phyloP scores from a whole-genome alignment of 2,888 invertebrate genomes.

The Limnephilus marmoratus region DNA sequence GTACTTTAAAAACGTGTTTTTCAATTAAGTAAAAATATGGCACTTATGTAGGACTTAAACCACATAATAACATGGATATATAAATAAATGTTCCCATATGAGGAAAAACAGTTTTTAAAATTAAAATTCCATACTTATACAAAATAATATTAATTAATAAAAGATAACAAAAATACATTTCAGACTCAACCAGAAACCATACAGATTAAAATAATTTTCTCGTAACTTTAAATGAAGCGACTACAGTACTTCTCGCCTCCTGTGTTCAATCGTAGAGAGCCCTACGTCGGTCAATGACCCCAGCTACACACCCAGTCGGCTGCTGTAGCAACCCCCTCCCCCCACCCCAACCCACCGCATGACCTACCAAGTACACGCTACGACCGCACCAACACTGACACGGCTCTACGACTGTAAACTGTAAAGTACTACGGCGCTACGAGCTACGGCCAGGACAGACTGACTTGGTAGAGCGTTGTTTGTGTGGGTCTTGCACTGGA shows the following conservation, averaged over 20 bases:
- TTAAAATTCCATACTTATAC: background rate
- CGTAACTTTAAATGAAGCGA: background rate
- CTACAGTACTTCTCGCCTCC: background rate
- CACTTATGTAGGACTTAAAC: background rate
- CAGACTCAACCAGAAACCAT: background rate
- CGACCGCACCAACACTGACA: constrained; percentile 21
- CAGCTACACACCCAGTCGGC: constrained; percentile 49
- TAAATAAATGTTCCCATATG: too few relatives aligned
- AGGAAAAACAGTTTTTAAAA: too few relatives aligned
- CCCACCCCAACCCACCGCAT: constrained; percentile 19
- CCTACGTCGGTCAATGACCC: constrained; percentile 60
- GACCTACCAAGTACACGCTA: constrained; percentile 1
- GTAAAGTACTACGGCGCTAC: background rate
- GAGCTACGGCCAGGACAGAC: background rate
- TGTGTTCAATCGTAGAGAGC: constrained; percentile 44
- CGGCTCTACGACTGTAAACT: constrained; percentile 40
- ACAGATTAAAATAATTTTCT: background rate
- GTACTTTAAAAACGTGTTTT: background rate
- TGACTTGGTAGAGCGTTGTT: background rate
- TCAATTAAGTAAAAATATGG: background rate
- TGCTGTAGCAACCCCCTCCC: constrained; percentile 47
- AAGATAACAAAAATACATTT: background rate
- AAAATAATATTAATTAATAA: background rate
- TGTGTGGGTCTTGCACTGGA: background rate
- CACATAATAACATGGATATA: too few relatives aligned